Conservation (phyloP, 2,797 vertebrate species). For the Hippocampus kuda region DNA sequence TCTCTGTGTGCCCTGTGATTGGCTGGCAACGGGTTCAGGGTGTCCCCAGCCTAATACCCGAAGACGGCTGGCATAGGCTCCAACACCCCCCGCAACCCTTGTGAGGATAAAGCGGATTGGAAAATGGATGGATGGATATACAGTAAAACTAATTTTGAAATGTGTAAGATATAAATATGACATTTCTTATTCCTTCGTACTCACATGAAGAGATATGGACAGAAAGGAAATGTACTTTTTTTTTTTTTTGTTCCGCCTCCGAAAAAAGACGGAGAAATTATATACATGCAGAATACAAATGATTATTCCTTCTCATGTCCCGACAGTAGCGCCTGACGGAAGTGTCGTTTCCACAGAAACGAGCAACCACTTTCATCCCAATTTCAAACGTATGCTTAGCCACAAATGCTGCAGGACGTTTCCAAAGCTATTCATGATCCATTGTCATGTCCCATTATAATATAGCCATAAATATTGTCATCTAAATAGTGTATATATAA, state of each 20-base stretch:
- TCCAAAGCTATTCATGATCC: not conserved
- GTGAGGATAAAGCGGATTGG: too few relatives aligned
- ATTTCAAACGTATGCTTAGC: not conserved
- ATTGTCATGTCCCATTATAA: slow-evolving; percentile 3
- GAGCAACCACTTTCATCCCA: not conserved
- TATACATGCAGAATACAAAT: not conserved
- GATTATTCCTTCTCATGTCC: not conserved
- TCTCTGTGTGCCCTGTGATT: too few relatives aligned
- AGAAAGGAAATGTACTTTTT: not conserved
- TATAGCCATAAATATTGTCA: slow-evolving; percentile 13
- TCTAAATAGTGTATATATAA: not conserved
- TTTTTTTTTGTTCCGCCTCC: not conserved
- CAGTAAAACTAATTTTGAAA: too few relatives aligned
- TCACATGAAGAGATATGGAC: not conserved
- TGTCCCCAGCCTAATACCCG: too few relatives aligned
- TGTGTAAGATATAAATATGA: too few relatives aligned
- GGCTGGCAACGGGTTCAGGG: too few relatives aligned
- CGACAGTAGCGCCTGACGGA: not conserved
- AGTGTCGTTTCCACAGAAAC: not conserved
- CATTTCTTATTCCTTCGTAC: not conserved
- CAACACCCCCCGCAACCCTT: too few relatives aligned
- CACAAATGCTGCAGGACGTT: not conserved
- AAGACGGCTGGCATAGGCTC: too few relatives aligned
- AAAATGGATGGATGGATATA: too few relatives aligned
- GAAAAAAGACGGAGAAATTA: not conserved